Evolutionary conservation across 2,113 vertebrate species (phyloP), one percentile per base, ranked within the genome.

Genomic region (Vidua macroura): DNA sequence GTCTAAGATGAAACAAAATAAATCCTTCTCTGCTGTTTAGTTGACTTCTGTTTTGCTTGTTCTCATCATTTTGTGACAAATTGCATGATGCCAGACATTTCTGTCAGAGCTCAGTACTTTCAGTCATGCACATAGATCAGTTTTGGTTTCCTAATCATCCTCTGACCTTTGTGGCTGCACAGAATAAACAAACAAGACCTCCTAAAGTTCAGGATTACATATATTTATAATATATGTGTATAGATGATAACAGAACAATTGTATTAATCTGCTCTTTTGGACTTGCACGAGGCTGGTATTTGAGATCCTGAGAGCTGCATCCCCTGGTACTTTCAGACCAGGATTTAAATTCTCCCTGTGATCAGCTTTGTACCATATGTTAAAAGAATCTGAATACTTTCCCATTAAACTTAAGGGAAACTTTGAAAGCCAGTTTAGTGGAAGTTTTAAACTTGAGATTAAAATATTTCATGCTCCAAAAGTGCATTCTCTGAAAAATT

Each of bases 21-120:
- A 91, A 93, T 64, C 28, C 53, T 18, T 18, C 44, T 85, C 58
- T 81, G 48, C 48, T 90, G 62, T 81, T 89, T 43, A 59, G 70
- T 24, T 91, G 74, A 90, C 66, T 94, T 89, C 74, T 90, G 44
- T 89, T 96, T 91, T 44, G 53, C 82, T 84, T 63, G 51, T 86
- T 91, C 58, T 90, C n/a, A 17, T 87, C 5, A 43, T 62, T 85
- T n/a, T 31, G 75, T 82, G 90, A 79, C 87, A 93, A 75, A 52
- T 16, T 67, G 39, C 23, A 37, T 7, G 52, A 79, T 67, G 70
- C 15, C 70, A 78, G 62, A 28, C 44, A 62, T 85, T 93, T 37
- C 62, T 83, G 41, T 90, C 82, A 87, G 49, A 79, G 74, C 74
- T 86, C 84, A n/a, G 58, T 89, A 10, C 37, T 86, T 72, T 49